These are phyloP conservation scores for Dynastes maya DNA, from an alignment of 2,888 invertebrate genomes.

Conservation along the genomic window DNA sequence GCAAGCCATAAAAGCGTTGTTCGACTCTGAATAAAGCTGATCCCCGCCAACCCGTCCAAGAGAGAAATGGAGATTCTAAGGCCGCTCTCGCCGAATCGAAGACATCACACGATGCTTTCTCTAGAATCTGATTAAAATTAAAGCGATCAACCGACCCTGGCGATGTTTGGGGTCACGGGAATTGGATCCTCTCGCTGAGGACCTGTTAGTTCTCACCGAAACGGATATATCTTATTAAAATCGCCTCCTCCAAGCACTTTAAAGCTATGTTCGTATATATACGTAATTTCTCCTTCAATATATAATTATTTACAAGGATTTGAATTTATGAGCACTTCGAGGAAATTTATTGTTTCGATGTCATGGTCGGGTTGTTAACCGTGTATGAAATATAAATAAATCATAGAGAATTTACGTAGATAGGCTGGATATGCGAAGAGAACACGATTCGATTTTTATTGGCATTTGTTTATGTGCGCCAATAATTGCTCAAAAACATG, in stretches of 20 bases:
- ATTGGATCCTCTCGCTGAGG: constrained; percentile 28
- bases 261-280: neutral
- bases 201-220: constrained; percentile 41
- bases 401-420: neutral
- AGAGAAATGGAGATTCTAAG: neutral
- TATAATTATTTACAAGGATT: constrained; percentile 45
- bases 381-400: constrained; percentile 30
- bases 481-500: too few species aligned
- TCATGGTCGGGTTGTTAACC: constrained; percentile 14
- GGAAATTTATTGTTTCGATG: constrained; percentile 40
- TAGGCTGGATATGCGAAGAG: too few species aligned
- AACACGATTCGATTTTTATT: too few species aligned
- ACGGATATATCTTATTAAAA: constrained; percentile 47
- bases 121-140: constrained; percentile 51
- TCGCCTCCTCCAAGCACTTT: constrained; percentile 3
- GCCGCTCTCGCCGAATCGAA: constrained; percentile 20
- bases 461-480: too few species aligned
- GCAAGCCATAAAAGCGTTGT: constrained; percentile 23
- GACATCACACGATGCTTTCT: constrained; percentile 19
- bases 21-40: constrained; percentile 16
- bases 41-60: neutral
- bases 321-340: constrained; percentile 22
- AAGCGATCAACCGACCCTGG: constrained; percentile 47
- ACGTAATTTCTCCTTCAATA: constrained; percentile 27
- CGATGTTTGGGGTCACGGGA: constrained; percentile 43